phyloP scores from a whole-genome alignment of 1,140 invertebrate genomes.

The Cyphomyrmex costatus region DNA sequence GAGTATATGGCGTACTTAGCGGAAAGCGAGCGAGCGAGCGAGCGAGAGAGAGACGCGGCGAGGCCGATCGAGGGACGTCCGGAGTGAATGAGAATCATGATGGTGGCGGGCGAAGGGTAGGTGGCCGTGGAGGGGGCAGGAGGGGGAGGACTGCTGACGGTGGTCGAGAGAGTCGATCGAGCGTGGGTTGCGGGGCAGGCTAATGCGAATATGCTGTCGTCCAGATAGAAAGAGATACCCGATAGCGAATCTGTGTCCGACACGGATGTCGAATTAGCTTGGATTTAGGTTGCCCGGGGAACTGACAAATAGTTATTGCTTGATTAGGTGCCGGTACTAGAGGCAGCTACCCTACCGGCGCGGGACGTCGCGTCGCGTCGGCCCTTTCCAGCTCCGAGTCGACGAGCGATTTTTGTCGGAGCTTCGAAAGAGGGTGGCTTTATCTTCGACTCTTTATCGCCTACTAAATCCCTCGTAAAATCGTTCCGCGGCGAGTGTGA shows the following conservation, averaged over 20 bases:
- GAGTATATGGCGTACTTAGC: constrained; percentile 77
- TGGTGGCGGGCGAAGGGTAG: constrained; percentile 67
- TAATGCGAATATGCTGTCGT: constrained; percentile 88
- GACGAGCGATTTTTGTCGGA: constrained; percentile 46
- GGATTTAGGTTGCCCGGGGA: constrained; percentile 87
- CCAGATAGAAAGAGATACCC: constrained; percentile 87
- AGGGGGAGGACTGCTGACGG: constrained; percentile 78
- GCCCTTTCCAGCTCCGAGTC: constrained; percentile 35
- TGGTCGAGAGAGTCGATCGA: constrained; percentile 85
- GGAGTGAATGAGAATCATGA: constrained; percentile 74
- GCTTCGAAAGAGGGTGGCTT: constrained; percentile 51
- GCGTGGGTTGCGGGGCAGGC: constrained; percentile 86
- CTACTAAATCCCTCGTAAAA: constrained; percentile 42
- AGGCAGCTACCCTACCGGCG: constrained; percentile 77
- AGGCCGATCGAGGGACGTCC: constrained; percentile 49
- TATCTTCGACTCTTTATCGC: constrained; percentile 53
- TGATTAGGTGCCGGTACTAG: constrained; percentile 86
- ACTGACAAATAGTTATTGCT: constrained; percentile 88
- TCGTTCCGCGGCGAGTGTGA: constrained; percentile 19
- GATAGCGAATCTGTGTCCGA: constrained; percentile 87
- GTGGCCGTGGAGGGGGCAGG: constrained; percentile 35
- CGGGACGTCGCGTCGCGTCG: constrained; percentile 16
- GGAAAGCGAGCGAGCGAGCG: constrained; percentile 33
- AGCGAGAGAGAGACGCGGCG: constrained; percentile 22
- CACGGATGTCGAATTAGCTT: constrained; percentile 88